Evolutionary conservation across 2,797 vertebrate species (phyloP), one percentile per base, ranked within the genome.

Genomic region (Rhinatrema bivittatum): DNA sequence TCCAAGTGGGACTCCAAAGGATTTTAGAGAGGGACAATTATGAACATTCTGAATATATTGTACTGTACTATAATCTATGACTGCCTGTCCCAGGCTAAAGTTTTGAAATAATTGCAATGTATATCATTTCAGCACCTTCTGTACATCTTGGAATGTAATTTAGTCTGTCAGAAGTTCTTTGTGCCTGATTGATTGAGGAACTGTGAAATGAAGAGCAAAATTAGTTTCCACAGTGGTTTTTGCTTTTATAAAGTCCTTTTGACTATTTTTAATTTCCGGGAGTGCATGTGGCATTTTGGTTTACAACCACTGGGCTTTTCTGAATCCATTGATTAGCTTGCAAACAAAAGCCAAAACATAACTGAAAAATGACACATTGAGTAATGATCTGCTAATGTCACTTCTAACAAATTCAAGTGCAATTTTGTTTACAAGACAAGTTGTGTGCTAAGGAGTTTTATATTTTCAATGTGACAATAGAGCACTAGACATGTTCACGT

Each of bases 401-500:
- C 68, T 76, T 69, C 59, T 70, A 70, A 60, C 60, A 62, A 80
- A 80, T 77, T 70, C 65, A 82, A 81, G 73, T 82, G 76, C 79
- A 82, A 74, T 81, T 84, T 80, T 78, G 74, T 80, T 82, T 76
- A 69, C 67, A 76, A 77, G 59, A 76, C 70, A 70, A 74, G n/a
- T n/a, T 72, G 52, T 72, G 74, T 62, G 65, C 75, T 74, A 68
- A 69, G 81, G 64, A 76, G 62, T 66, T 18, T 75, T 78, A 69
- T 78, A 77, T 72, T 75, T 80, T 76, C 74, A 71, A 70, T 73
- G 72, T 76, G 70, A 69, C 74, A 74, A 68, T n/a, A n/a, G n/a
- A n/a, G n/a, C n/a, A n/a, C n/a, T n/a, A n/a, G n/a, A n/a, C n/a
- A n/a, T n/a, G n/a, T n/a, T n/a, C n/a, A n/a, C n/a, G n/a, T n/a